Evolutionary conservation across 2,888 invertebrate genomes (phyloP).

Genomic region (Omphaloscelis lunosa): DNA sequence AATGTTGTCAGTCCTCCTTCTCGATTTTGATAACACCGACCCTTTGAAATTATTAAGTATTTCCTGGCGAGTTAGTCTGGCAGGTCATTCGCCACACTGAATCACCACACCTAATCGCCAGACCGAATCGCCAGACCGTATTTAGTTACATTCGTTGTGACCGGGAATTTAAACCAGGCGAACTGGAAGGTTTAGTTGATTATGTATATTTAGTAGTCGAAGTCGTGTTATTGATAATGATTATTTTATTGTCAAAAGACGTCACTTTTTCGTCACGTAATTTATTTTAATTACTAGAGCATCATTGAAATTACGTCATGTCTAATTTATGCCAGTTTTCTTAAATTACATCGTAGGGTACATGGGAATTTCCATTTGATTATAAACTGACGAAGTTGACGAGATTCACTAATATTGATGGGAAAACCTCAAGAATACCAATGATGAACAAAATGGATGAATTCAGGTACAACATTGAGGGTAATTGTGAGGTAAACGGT

Average conservation of each 20-base stretch:
- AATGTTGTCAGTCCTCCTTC: too few species aligned
- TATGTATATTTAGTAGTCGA: background rate
- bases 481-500: slow-evolving; percentile 64
- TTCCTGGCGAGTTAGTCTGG: too few species aligned
- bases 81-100: too few species aligned
- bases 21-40: too few species aligned
- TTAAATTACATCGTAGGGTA: slow-evolving; percentile 61
- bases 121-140: too few species aligned
- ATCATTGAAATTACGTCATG: background rate
- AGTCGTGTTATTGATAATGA: background rate
- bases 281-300: background rate
- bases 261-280: background rate
- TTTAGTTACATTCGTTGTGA: too few species aligned
- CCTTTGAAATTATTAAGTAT: too few species aligned
- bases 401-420: slow-evolving; percentile 67
- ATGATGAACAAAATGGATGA: slow-evolving; percentile 74
- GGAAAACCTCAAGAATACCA: slow-evolving; percentile 63
- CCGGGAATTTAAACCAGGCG: too few species aligned
- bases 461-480: slow-evolving; percentile 57
- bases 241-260: background rate
- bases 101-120: too few species aligned
- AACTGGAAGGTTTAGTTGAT: too few species aligned
- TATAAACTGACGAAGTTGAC: slow-evolving; percentile 63
- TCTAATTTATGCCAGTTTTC: background rate
- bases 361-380: slow-evolving; percentile 76